Percentiles rank a stretch among this genome's conserved stretches.
Evolutionary conservation across 2,113 vertebrate genomes (phyloP).

Genomic region (Regulus satrapa): DNA sequence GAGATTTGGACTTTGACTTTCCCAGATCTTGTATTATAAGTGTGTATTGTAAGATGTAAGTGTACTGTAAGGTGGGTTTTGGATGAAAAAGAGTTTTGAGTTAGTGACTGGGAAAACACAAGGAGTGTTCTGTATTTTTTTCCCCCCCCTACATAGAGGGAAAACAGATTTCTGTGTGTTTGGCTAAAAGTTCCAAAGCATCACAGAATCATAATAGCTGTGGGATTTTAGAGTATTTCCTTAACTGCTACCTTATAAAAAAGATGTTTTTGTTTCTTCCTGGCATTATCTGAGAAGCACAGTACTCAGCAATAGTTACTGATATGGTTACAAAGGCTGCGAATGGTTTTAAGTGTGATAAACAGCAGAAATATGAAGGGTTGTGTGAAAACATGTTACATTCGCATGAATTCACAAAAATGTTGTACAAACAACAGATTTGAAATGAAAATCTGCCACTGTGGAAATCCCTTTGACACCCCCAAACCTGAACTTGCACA

Average conservation of each 20-base stretch:
- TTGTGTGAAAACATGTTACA: neutral
- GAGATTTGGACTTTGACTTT: neutral
- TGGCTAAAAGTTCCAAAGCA: neutral
- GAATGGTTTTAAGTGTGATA: neutral
- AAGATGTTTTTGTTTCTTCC: neutral
- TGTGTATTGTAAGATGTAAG: neutral
- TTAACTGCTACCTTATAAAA: neutral
- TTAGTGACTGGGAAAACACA: neutral
- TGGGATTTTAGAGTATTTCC: neutral
- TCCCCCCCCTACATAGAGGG: accelerated
- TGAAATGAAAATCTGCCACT: neutral
- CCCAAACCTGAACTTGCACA: neutral
- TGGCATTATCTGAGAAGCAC: neutral
- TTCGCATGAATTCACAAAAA: neutral
- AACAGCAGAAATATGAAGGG: neutral
- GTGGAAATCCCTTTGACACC: neutral
- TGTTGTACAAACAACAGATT: neutral
- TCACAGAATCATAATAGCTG: neutral
- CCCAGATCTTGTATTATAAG: neutral
- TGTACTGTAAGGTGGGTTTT: neutral
- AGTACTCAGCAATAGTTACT: neutral
- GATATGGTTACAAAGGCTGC: neutral
- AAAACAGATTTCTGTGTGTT: neutral
- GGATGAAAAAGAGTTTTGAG: neutral
- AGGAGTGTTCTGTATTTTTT: neutral